These are phyloP conservation scores for Caranx melampygus DNA, from an alignment of 2,113 vertebrate genomes.

Conservation along the genomic window DNA sequence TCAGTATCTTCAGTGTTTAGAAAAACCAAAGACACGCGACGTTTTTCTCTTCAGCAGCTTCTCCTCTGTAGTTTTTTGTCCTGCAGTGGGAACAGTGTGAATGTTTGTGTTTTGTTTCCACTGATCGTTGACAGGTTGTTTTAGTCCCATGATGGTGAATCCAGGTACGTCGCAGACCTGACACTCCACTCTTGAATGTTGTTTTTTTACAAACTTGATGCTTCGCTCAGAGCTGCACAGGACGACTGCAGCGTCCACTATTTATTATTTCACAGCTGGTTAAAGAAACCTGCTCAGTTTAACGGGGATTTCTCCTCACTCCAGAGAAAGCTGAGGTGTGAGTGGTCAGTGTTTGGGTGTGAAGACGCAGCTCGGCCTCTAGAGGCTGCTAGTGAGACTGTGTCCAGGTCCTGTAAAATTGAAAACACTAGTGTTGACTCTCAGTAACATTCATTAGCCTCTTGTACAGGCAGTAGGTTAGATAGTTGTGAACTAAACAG, in stretches of 20 bases:
- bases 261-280: too few relatives aligned
- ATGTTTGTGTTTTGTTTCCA: not conserved
- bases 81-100: not conserved
- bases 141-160: not conserved
- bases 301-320: too few relatives aligned
- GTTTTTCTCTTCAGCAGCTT: not conserved
- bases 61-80: not conserved
- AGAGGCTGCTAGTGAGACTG: not conserved
- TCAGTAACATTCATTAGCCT: too few relatives aligned
- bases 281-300: too few relatives aligned
- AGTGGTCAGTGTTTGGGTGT: too few relatives aligned
- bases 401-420: not conserved
- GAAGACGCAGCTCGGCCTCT: not conserved
- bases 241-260: too few relatives aligned
- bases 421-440: too few relatives aligned
- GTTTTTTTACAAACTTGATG: not conserved
- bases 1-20: not conserved
- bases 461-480: too few relatives aligned
- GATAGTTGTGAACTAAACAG: too few relatives aligned
- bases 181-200: not conserved
- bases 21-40: slow-evolving; percentile 16
- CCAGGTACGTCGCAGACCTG: not conserved
- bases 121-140: not conserved
- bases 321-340: too few relatives aligned
- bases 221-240: not conserved